Conservation (phyloP, 2,797 vertebrate genomes). For the Alca torda region DNA sequence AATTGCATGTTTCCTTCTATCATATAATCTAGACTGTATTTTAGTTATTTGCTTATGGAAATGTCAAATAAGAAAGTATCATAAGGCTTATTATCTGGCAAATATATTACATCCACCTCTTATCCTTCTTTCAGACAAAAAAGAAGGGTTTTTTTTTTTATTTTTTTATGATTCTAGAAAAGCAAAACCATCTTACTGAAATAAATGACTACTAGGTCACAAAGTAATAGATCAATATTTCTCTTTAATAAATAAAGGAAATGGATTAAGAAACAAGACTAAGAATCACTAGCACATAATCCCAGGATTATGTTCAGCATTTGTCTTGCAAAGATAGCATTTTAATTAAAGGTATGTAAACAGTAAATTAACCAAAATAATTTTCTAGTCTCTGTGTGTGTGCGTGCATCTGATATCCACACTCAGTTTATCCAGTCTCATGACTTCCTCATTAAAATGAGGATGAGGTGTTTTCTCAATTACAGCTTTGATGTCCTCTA, state of each 20-base stretch:
- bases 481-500: constrained; percentile 19
- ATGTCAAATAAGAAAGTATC: background rate
- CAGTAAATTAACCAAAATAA: constrained; percentile 14
- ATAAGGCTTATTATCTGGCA: background rate
- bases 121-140: background rate
- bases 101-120: background rate
- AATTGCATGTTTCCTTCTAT: background rate
- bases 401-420: background rate
- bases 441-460: constrained; percentile 3
- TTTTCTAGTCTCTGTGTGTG: background rate
- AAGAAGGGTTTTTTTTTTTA: accelerated
- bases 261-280: background rate
- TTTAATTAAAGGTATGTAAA: constrained; percentile 44
- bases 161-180: background rate
- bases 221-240: background rate
- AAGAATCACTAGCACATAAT: constrained; percentile 22
- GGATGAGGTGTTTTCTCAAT: background rate
- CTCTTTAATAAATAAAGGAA: background rate
- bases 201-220: background rate
- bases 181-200: background rate
- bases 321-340: constrained; percentile 1
- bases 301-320: constrained; percentile 10
- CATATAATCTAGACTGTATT: background rate
- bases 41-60: background rate
- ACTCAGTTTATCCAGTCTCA: background rate